Evolutionary conservation across 92 coral and sea anemone genomes (phyloP).

Genomic region (Epizoanthus rinbou): DNA sequence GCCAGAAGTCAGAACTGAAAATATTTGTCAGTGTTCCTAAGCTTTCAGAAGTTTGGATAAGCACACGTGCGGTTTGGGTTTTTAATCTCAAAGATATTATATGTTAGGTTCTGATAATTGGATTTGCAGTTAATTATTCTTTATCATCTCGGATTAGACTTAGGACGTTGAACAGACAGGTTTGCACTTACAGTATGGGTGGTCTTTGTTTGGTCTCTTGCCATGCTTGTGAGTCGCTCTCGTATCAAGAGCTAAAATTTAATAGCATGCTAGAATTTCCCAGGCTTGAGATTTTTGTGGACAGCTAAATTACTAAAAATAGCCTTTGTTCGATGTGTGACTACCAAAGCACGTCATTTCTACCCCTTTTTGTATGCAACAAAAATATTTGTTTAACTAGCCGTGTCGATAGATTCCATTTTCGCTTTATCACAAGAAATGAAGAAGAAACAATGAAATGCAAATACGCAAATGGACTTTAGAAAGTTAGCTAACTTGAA

Average conservation of each 20-base stretch:
- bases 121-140: slow-evolving; percentile 18
- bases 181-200: slow-evolving; percentile 17
- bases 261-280: not conserved
- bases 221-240: not conserved
- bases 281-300: not conserved
- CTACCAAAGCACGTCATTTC: slow-evolving; percentile 13
- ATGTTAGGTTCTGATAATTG: not conserved
- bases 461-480: slow-evolving; percentile 76
- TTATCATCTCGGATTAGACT: slow-evolving; percentile 17
- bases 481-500: slow-evolving; percentile 52
- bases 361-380: slow-evolving; percentile 53
- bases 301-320: slow-evolving; percentile 15
- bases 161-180: slow-evolving; percentile 29
- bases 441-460: slow-evolving; percentile 58
- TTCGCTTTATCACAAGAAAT: slow-evolving; percentile 73
- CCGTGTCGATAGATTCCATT: slow-evolving; percentile 65
- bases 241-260: not conserved
- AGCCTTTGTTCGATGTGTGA: slow-evolving; percentile 23
- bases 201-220: slow-evolving; percentile 6
- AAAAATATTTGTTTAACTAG: slow-evolving; percentile 70
- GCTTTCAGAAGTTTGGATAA: too few relatives aligned
- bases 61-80: too few relatives aligned
- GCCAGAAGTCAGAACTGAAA: not conserved
- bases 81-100: too few relatives aligned
- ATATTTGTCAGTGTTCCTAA: not conserved